Conservation (phyloP, 1,140 invertebrate genomes). For the Acromyrmex echinatior region DNA sequence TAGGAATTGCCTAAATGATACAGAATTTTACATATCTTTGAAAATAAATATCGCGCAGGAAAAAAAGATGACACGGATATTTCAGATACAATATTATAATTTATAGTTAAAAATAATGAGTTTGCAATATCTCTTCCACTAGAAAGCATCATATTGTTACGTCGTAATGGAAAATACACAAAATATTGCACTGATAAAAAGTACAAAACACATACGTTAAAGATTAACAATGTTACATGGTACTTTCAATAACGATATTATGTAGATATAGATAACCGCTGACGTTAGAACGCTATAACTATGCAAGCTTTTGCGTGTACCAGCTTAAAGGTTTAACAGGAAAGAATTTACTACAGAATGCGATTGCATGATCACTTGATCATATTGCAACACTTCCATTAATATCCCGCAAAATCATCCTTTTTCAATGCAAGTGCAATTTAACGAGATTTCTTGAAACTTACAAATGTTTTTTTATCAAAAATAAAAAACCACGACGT, state of each 20-base stretch:
- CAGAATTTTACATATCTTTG: background rate
- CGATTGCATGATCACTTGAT: background rate
- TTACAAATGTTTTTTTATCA: background rate
- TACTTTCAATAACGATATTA: constrained; percentile 42
- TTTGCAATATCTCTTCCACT: background rate
- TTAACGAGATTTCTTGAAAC: background rate
- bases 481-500: background rate
- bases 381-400: background rate
- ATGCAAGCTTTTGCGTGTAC: background rate
- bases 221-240: constrained; percentile 3
- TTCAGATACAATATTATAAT: background rate
- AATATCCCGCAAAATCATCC: background rate
- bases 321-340: constrained; percentile 24
- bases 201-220: background rate
- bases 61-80: background rate
- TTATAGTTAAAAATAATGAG: background rate
- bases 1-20: background rate
- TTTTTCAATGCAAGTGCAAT: background rate
- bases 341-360: constrained; percentile 26
- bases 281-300: constrained; percentile 14
- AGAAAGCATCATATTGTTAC: background rate
- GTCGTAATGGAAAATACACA: background rate
- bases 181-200: background rate
- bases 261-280: background rate
- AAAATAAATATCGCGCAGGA: background rate